Evolutionary conservation across 1,140 invertebrate species (phyloP).

Genomic region (Formica selysi): DNA sequence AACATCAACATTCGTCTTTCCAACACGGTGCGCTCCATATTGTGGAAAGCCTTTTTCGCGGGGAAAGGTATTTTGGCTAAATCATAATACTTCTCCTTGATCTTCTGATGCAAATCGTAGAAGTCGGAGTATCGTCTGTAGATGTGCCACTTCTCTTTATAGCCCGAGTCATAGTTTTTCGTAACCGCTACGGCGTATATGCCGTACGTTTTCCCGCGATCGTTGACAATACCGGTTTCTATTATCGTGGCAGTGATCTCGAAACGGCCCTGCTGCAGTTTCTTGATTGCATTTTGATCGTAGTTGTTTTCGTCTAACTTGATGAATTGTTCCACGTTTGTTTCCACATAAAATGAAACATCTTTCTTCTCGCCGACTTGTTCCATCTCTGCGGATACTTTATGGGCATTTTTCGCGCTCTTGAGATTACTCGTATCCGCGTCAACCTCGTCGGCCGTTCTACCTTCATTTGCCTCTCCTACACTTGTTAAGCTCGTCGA

Average conservation of each 20-base stretch:
- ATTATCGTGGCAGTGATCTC: slow-evolving; percentile 90
- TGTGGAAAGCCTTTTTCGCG: slow-evolving; percentile 97
- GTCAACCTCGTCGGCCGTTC: slow-evolving; percentile 73
- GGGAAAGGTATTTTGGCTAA: slow-evolving; percentile 94
- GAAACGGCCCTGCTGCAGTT: slow-evolving; percentile 88
- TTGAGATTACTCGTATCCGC: slow-evolving; percentile 46
- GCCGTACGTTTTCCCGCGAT: slow-evolving; percentile 94
- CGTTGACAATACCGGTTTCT: slow-evolving; percentile 91
- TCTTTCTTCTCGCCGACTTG: slow-evolving; percentile 75
- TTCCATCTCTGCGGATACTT: slow-evolving; percentile 74
- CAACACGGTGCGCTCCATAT: slow-evolving; percentile 94
- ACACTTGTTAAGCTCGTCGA: slow-evolving; percentile 74
- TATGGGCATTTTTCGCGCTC: slow-evolving; percentile 69
- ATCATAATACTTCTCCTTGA: slow-evolving; percentile 93
- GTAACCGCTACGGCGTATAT: slow-evolving; percentile 95
- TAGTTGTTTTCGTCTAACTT: slow-evolving; percentile 80
- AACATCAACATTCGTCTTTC: slow-evolving; percentile 95
- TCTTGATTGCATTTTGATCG: slow-evolving; percentile 85
- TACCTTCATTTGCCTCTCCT: slow-evolving; percentile 58
- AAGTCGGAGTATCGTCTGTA: slow-evolving; percentile 96
- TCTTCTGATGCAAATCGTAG: slow-evolving; percentile 93
- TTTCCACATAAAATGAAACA: slow-evolving; percentile 77
- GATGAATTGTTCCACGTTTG: slow-evolving; percentile 75
- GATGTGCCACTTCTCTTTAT: slow-evolving; percentile 92
- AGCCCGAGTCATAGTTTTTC: slow-evolving; percentile 88